Evolutionary conservation across 2,888 invertebrate species (phyloP), one percentile per base, ranked within the genome.

Genomic region (Netelia melanura): DNA sequence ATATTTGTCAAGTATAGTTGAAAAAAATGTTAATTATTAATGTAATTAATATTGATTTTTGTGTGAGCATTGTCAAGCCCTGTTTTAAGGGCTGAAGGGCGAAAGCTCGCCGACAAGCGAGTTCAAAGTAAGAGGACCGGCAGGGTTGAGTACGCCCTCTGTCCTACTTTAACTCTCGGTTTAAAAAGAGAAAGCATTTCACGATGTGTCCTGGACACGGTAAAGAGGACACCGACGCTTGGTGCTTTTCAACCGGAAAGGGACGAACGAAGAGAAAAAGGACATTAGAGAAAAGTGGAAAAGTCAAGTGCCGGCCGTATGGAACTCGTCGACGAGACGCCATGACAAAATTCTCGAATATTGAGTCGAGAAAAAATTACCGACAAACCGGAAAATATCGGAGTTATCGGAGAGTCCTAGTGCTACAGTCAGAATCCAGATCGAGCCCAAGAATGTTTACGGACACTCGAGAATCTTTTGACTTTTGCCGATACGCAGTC

Each of bases 71-170:
- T 71, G 44, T 67, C n/a, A 65, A 30, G 21, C 58, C 48, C 58
- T 52, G 9, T 54, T 11, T 54, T n/a, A 17, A 54, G 54, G 54
- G n/a, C 21, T 81, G 68, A 65, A 78, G 74, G 25, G 68, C 75
- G 78, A 86, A 86, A 86, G 80, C 78, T 81, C 83, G 80, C 82
- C 81, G 84, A 83, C 82, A 83, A 85, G 86, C 83, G 78, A 87
- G 83, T 86, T 87, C 87, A 87, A 87, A 87, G 87, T 76, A 64
- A 86, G 86, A 83, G 78, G 78, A 71, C 86, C 87, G 84, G 67
- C 70, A 61, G 23, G 44, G 74, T 17, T 25, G 38, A 64, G 64
- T 43, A 65, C 79, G 64, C 62, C 70, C 72, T 44, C 38, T 25
- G 17, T 64, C 52, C 44, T 44, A 17, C 14, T 21, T n/a, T 43